A percentile compares a stretch with the other conserved stretches of the same genome.
phyloP scores from a whole-genome alignment of 2,888 invertebrate species.

The Trissolcus brochymenae region DNA sequence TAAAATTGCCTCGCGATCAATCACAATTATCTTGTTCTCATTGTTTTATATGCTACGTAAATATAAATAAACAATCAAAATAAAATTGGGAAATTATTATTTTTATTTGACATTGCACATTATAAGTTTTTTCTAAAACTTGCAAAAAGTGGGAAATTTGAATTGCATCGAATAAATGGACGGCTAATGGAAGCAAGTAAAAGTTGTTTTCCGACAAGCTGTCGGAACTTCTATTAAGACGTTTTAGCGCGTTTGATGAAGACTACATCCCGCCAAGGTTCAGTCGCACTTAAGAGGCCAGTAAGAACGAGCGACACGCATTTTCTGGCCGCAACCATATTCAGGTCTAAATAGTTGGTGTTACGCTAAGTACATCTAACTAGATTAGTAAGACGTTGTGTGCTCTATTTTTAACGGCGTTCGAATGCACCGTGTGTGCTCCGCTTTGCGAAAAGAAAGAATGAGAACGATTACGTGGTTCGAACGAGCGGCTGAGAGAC shows the following conservation, averaged over 20 bases:
- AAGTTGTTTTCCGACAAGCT: conserved; percentile 48
- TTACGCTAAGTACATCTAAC: conserved; percentile 76
- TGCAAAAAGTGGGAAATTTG: conserved; percentile 31
- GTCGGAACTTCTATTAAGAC: conserved; percentile 65
- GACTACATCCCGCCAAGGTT: conserved; percentile 59
- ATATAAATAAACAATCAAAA: too few relatives aligned
- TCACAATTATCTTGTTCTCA: too few relatives aligned
- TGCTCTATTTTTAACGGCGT: conserved; percentile 75
- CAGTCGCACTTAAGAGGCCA: conserved; percentile 50
- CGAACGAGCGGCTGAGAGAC: conserved; percentile 28
- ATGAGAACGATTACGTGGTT: conserved; percentile 58
- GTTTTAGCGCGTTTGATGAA: conserved; percentile 74
- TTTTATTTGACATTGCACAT: too few relatives aligned
- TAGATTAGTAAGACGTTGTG: conserved; percentile 76
- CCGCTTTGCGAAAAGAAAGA: conserved; percentile 58
- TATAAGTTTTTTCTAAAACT: conserved; percentile 4
- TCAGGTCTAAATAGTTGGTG: conserved; percentile 76
- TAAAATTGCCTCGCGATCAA: not conserved
- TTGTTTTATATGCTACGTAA: too few relatives aligned
- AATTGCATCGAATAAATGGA: conserved; percentile 11
- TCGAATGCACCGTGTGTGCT: conserved; percentile 50
- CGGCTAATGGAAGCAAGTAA: conserved; percentile 36
- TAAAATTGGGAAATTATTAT: too few relatives aligned
- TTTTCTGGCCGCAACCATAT: conserved; percentile 62
- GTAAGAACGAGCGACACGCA: conserved; percentile 51